phyloP scores from a whole-genome alignment of 2,113 vertebrate genomes.

The Ochotona princeps region DNA sequence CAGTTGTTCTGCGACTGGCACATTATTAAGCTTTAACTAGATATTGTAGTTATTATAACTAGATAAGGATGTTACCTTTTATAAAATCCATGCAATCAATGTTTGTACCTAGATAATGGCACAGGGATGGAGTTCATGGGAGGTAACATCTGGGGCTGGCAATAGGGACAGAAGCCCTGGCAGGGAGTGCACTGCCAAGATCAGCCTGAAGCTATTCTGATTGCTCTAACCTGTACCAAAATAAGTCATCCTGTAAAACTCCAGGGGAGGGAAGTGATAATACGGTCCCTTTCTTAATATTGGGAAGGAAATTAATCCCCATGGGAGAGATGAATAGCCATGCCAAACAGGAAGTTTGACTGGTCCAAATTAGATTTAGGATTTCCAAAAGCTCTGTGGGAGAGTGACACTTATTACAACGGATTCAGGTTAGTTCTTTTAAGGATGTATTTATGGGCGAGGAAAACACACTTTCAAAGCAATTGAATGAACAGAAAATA shows the following conservation, averaged over 20 bases:
- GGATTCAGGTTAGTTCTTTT: background rate
- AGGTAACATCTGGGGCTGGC: background rate
- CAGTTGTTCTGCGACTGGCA: background rate
- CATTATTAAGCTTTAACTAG: background rate
- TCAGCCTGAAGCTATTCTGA: background rate
- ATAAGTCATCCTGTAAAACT: background rate
- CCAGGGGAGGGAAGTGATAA: background rate
- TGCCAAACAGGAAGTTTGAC: background rate
- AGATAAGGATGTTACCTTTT: background rate
- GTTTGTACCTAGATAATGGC: background rate
- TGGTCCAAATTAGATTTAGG: background rate
- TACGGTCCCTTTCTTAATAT: background rate
- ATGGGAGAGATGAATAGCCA: background rate
- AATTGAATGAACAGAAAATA: background rate
- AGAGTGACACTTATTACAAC: background rate
- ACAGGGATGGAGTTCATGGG: background rate
- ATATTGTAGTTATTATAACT: background rate
- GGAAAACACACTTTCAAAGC: background rate
- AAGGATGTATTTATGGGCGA: background rate
- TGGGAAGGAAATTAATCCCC: background rate
- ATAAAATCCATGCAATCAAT: background rate
- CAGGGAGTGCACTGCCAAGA: background rate
- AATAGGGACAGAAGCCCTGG: background rate
- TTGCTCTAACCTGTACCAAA: background rate
- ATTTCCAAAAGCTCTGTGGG: background rate